Base-by-base conservation (phyloP, 92 coral and sea anemone species). In the Epizoanthus illoricatus region DNA sequence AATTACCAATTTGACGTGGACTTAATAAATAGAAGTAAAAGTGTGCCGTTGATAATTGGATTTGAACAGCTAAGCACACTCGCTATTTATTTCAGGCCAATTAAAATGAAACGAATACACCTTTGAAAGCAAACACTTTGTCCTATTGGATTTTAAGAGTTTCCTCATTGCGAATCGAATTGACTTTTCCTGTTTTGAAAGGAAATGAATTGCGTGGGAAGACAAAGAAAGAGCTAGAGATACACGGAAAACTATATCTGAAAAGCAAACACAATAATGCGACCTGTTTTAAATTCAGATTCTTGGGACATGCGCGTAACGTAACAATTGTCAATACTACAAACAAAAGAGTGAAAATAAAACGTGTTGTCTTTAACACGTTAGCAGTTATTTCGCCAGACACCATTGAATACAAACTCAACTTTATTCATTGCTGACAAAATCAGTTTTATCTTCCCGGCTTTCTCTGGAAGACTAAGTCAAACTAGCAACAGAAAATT, bases 1-100 rank as follows among this genome's bases (percentile, higher is more conserved):
- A 20, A 64, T 10, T n/a, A n/a, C n/a, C n/a, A n/a, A n/a, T n/a
- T n/a, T 64, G 66, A 62, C 66, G 66, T 64, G 69, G 69, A 28
- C 33, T 28, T 28, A 28, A 28, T 28, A 28, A 28, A 28, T 28
- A 28, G 33, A 1, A 28, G 33, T 1, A 28, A 49, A 49, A 11
- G 56, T 10, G 0, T 47, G 55, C 11, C 55, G 55, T 0, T 5
- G 1, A 0, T 47, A 47, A 47, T 49, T 36, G 28, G n/a, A 36
- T 68, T 68, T 13, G 72, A 39, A 39, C 72, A 68, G 49, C 72
- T 68, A 43, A 39, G 39, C 40, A 68, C 16, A 68, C 52, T 13
- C 72, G 19, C 45, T 36, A 4, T 5, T 43, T 33, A 68, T 16
- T 68, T 68, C n/a, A 68, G 18, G 49, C 49, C 21, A 68, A 68